phyloP scores from a whole-genome alignment of 2,113 vertebrate species.

The Empidonax traillii region DNA sequence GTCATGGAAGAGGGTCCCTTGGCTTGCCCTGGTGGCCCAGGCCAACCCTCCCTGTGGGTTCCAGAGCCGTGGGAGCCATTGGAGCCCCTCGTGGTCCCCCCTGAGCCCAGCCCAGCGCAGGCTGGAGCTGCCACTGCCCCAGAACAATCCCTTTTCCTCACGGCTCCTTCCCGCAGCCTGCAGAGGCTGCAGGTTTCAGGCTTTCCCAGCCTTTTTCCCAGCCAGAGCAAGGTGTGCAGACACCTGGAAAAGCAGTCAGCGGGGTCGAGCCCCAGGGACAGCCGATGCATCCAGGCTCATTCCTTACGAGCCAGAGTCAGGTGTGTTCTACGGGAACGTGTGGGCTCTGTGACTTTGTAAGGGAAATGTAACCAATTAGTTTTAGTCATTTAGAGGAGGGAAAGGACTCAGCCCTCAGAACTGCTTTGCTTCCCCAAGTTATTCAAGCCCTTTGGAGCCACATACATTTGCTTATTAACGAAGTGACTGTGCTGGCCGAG shows the following conservation, averaged over 20 bases:
- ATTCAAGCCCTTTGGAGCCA: conserved; percentile 40
- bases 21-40: not conserved
- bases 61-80: not conserved
- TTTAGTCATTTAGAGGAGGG: not conserved
- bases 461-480: conserved; percentile 50
- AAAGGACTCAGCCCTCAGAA: not conserved
- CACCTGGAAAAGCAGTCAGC: rapidly evolving
- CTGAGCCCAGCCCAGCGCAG: rapidly evolving
- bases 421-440: conserved; percentile 16
- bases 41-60: not conserved
- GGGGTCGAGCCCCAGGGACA: not conserved
- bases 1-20: not conserved
- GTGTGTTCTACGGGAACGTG: rapidly evolving
- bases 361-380: not conserved
- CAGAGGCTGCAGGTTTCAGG: not conserved
- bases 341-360: not conserved
- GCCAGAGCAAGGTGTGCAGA: not conserved
- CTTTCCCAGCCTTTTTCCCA: not conserved
- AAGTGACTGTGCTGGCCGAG: not conserved
- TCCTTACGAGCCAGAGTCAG: rapidly evolving
- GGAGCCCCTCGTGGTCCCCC: not conserved
- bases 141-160: not conserved
- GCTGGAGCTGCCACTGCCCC: not conserved
- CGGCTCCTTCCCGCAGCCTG: not conserved
- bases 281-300: rapidly evolving